Evolutionary conservation across 2,797 vertebrate species (phyloP), one percentile per base, ranked within the genome.

Genomic region (Sylvilagus floridanus): DNA sequence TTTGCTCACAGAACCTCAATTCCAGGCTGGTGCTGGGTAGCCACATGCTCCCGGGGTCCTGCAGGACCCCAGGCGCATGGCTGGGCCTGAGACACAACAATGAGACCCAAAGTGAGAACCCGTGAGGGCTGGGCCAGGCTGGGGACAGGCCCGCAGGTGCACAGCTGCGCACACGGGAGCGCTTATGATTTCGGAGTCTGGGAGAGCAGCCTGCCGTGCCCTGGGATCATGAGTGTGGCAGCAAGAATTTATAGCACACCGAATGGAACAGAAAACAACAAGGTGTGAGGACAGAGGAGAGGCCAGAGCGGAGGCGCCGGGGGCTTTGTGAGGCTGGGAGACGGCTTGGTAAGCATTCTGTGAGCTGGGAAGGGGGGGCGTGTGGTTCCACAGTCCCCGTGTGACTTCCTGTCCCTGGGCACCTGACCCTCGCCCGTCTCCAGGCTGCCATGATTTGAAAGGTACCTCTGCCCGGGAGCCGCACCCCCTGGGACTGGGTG

Each of bases 241-340:
- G 30, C 57, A 82, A 66, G 30, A 26, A 47, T 82, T 81, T 54
- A 91, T 4, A 82, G 77, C 92, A 26, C 68, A 85, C 76, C 63
- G 77, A 85, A 37, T 54, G 78, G 79, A 69, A 72, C 50, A 54
- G 35, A 78, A 19, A 63, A 83, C 0, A 69, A 76, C 65, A 28
- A 77, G 73, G 35, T 9, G 19, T 5, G 68, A 47, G 42, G 42
- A 47, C 7, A 47, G 37, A 82, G 83, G 42, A 37, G 81, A 88
- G 76, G 50, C 66, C 92, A 32, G 84, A 86, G 68, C 69, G 52
- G 75, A 96, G 81, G 30, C 6, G 4, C 57, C 14, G 57, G 72
- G 92, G 50, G 76, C 86, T 28, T 63, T 37, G 84, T 71, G 35
- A 68, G 75, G 32, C 19, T 30, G 77, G 28, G 77, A 85, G 73